Evolutionary conservation across 2,797 vertebrate genomes (phyloP), one percentile per base, ranked within the genome.

Genomic region (Myotis planiceps): DNA sequence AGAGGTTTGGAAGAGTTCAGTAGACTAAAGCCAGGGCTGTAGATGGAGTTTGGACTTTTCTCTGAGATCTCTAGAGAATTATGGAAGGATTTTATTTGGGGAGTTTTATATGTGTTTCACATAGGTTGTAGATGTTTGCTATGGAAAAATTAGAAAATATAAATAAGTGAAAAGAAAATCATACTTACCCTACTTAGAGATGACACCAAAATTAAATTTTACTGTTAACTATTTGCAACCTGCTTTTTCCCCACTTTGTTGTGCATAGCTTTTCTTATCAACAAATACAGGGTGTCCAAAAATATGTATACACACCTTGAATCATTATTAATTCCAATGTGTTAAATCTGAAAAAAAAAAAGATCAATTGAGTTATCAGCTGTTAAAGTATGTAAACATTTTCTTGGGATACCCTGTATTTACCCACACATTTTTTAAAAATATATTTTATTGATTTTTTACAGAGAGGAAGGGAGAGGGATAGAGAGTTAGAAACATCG

Each of bases 61-160:
- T 60, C 60, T 72, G 47, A 76, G 21, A 55, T 66, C 29, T 68
- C 47, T 85, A 47, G 71, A 75, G 58, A 68, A 49, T 65, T 68
- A 9, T 29, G 37, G 60, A 45, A 81, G 19, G 42, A 19, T 51
- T 95, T 78, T 71, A 82, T 6, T 68, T 23, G 65, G 29, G 63
- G 29, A 72, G 34, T 68, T 83, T 27, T 29, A 15, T 88, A 4
- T 51, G 10, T 87, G 39, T 78, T 91, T 94, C 72, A 47, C 29
- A 16, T 55, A 72, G 63, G 42, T 58, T 71, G 69, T 68, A 69
- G 45, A 60, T 74, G 6, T 42, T 74, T 76, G 27, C 37, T 91
- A 29, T 78, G 66, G 53, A 82, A 90, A 88, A 88, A 72, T 82
- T 58, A 66, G 83, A 94, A 93, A 95, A 88, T 66, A 51, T 29